Percentiles rank a stretch among this genome's conserved stretches.
These are phyloP conservation scores for Thomomys bottae DNA, from an alignment of 2,113 vertebrate species.

Conservation along the genomic window DNA sequence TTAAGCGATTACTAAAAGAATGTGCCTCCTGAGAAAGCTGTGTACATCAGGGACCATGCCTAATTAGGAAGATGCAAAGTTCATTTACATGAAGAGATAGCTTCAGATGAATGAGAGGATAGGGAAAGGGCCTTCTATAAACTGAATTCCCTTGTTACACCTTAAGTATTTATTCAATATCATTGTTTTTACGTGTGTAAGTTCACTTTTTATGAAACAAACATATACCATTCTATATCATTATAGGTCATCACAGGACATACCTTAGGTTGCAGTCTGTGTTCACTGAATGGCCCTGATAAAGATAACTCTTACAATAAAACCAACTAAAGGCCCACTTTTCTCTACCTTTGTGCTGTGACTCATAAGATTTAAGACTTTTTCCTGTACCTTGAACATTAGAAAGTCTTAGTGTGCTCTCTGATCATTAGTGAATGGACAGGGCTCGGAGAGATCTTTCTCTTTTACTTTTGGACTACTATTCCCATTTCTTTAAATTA, in stretches of 20 bases:
- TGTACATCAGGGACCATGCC: rapidly evolving
- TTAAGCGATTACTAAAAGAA: too few species aligned
- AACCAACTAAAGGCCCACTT: not conserved
- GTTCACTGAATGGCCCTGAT: not conserved
- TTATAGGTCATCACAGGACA: too few species aligned
- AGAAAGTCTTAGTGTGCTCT: not conserved
- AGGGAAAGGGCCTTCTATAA: not conserved
- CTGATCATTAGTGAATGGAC: too few species aligned
- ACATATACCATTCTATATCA: not conserved
- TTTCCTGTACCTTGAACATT: not conserved
- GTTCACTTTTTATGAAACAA: not conserved
- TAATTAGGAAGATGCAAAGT: rapidly evolving
- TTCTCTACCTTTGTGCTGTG: not conserved
- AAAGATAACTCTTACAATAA: not conserved
- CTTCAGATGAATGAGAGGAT: not conserved
- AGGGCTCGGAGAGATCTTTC: too few species aligned
- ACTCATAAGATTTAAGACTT: not conserved
- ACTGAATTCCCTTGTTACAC: not conserved
- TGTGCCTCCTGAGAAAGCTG: not conserved
- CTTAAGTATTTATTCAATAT: not conserved
- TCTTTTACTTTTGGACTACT: not conserved
- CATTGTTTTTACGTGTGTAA: not conserved
- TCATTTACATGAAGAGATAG: not conserved
- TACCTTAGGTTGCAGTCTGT: not conserved
- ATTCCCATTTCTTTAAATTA: not conserved